Percentiles rank a stretch among this genome's conserved stretches.
Conservation (phyloP, 1,140 invertebrate species). For the Gryllus bimaculatus region DNA sequence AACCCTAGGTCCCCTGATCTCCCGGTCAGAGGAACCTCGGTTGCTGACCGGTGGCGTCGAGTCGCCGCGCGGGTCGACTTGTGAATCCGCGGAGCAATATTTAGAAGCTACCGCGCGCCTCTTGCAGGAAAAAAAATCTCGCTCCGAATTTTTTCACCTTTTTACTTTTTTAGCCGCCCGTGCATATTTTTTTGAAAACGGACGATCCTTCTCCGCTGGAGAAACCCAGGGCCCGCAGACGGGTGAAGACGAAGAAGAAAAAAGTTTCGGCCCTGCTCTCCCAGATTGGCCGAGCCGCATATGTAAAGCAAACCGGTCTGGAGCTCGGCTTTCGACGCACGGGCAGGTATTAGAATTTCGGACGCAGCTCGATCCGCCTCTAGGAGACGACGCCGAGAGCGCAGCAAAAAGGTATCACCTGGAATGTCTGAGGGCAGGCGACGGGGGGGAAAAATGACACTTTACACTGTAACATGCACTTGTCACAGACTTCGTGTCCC, state of each 20-base stretch:
- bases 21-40: too few species aligned
- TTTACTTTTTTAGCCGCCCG: neutral
- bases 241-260: neutral
- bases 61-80: too few species aligned
- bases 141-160: neutral
- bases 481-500: neutral
- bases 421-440: neutral
- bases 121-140: neutral
- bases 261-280: neutral
- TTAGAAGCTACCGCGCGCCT: neutral
- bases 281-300: neutral
- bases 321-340: neutral
- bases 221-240: neutral
- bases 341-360: neutral
- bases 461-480: neutral
- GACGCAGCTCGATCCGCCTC: neutral
- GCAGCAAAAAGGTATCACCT: neutral
- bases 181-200: conserved; percentile 1
- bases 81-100: neutral
- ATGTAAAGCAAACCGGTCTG: neutral
- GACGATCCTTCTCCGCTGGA: neutral
- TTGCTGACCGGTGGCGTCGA: too few species aligned
- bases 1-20: too few species aligned
- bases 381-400: neutral
- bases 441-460: neutral